Percentiles rank a stretch among this genome's conserved stretches.
Evolutionary conservation across 2,888 invertebrate genomes (phyloP).

Genomic region (Leptinotarsa peninsularis): DNA sequence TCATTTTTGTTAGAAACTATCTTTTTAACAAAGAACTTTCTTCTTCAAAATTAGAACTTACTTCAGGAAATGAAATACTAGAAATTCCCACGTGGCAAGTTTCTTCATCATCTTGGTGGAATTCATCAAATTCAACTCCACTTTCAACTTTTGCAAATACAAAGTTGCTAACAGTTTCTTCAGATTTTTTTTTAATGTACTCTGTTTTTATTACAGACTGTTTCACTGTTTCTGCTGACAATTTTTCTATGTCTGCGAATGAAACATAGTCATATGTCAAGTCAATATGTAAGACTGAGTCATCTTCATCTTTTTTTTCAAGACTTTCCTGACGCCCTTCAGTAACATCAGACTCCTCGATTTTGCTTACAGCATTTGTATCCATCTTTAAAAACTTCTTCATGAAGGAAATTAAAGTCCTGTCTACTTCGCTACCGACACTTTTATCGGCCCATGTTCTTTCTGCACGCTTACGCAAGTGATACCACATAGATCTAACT

Average conservation of each 20-base stretch:
- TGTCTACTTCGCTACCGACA: slow-evolving; percentile 1
- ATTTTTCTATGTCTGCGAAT: slow-evolving; percentile 15
- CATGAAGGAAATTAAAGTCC: slow-evolving; percentile 4
- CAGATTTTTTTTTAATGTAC: neutral
- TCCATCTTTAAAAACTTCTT: neutral
- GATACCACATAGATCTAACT: neutral
- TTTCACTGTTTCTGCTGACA: neutral
- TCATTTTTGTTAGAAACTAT: neutral
- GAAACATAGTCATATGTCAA: slow-evolving; percentile 23
- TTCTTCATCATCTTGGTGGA: neutral
- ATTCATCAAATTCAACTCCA: neutral
- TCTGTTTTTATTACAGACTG: neutral
- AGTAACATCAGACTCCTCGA: neutral
- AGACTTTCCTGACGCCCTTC: neutral
- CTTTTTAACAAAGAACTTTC: neutral
- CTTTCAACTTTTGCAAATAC: slow-evolving; percentile 17
- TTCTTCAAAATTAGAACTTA: neutral
- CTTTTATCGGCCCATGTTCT: neutral
- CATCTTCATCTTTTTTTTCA: neutral
- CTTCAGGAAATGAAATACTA: neutral
- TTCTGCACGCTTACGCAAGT: slow-evolving; percentile 1
- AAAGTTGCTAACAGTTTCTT: neutral
- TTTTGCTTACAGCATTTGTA: neutral
- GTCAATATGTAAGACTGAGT: neutral
- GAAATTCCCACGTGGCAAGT: neutral